phyloP scores from a whole-genome alignment of 2,113 vertebrate genomes.

The Rana temporaria region DNA sequence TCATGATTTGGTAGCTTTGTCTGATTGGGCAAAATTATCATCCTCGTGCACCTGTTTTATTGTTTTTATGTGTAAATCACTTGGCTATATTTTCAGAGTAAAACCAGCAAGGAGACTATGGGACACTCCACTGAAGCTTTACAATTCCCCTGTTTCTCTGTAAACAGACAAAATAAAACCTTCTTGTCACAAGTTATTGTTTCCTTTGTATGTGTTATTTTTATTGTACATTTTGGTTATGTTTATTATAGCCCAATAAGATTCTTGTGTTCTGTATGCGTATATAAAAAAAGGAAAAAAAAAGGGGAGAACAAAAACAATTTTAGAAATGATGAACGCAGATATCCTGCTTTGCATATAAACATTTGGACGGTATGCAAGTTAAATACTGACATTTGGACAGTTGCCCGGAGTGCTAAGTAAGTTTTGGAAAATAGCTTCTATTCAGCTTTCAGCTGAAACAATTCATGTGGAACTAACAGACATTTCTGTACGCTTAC shows the following conservation, averaged over 20 bases:
- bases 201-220: constrained; percentile 9
- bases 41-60: constrained; percentile 51
- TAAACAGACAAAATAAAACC: constrained; percentile 34
- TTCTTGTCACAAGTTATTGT: constrained; percentile 37
- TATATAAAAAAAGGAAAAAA: not conserved
- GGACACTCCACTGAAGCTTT: constrained; percentile 45
- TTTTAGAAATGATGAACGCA: constrained; percentile 36
- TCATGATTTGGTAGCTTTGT: constrained; percentile 34
- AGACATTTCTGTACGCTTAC: constrained; percentile 46
- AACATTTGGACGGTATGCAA: constrained; percentile 37
- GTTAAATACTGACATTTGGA: constrained; percentile 45
- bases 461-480: constrained; percentile 48
- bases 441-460: constrained; percentile 48
- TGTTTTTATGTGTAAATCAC: constrained; percentile 48
- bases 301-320: not conserved
- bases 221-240: constrained; percentile 25
- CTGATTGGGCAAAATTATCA: constrained; percentile 43
- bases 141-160: constrained; percentile 27
- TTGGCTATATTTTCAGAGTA: constrained; percentile 50
- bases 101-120: constrained; percentile 32
- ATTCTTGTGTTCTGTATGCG: constrained; percentile 5
- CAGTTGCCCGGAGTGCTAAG: constrained; percentile 40
- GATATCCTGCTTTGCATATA: constrained; percentile 46
- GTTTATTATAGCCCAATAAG: constrained; percentile 20
- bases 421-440: constrained; percentile 40